Percentiles rank a stretch among this genome's conserved stretches.
Conservation (phyloP, 1,140 invertebrate species). For the Neelides sp. region DNA sequence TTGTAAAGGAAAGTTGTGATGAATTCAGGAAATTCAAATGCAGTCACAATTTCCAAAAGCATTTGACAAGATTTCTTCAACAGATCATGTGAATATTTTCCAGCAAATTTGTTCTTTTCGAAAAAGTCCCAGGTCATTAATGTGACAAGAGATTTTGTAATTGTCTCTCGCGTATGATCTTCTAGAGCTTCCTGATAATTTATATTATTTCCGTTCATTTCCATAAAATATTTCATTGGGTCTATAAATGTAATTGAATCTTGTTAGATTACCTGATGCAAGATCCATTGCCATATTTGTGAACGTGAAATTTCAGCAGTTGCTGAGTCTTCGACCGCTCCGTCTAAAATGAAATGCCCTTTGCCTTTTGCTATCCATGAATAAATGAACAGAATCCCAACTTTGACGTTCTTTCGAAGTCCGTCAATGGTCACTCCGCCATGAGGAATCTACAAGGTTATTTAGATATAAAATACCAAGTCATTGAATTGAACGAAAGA, state of each 20-base stretch:
- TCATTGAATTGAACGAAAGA: neutral
- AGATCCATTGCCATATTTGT: slow-evolving; percentile 62
- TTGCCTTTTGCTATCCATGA: slow-evolving; percentile 49
- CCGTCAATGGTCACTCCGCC: slow-evolving; percentile 48
- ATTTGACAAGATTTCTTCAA: slow-evolving; percentile 40
- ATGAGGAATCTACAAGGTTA: slow-evolving; percentile 47
- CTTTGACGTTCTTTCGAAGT: slow-evolving; percentile 49
- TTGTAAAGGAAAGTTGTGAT: slow-evolving; percentile 43
- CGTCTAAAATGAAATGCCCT: slow-evolving; percentile 52
- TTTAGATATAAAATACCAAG: slow-evolving; percentile 17
- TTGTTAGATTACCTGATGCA: slow-evolving; percentile 42
- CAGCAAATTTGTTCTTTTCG: slow-evolving; percentile 34
- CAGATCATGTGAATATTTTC: slow-evolving; percentile 35
- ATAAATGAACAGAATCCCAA: slow-evolving; percentile 52
- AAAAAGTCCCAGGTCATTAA: slow-evolving; percentile 35
- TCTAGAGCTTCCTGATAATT: slow-evolving; percentile 35
- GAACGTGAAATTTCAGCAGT: slow-evolving; percentile 59
- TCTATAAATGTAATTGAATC: slow-evolving; percentile 13
- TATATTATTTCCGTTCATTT: too few species aligned
- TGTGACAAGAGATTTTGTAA: slow-evolving; percentile 40
- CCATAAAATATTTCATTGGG: slow-evolving; percentile 4
- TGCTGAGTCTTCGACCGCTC: slow-evolving; percentile 56
- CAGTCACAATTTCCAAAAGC: slow-evolving; percentile 43
- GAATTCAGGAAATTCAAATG: slow-evolving; percentile 42
- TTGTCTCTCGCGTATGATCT: slow-evolving; percentile 33